phyloP scores from a whole-genome alignment of 2,113 vertebrate species.

The Phocoena sinus region DNA sequence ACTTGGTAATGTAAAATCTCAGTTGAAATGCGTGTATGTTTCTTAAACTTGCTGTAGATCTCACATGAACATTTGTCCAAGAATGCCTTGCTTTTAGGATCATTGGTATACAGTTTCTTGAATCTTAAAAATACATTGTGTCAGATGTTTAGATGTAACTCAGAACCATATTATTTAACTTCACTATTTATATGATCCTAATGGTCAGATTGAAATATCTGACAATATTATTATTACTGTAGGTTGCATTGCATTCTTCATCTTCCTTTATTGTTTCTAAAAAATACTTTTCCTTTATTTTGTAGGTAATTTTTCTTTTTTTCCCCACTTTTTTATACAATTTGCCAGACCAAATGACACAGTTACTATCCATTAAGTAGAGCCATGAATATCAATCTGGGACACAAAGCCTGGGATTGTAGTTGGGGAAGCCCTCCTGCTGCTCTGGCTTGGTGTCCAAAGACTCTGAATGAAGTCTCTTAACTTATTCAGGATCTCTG shows the following conservation, averaged over 20 bases:
- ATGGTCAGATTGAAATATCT: not conserved
- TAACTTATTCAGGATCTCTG: slow-evolving; percentile 4
- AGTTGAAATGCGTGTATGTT: not conserved
- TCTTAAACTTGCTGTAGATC: not conserved
- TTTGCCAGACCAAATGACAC: not conserved
- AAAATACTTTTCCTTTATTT: not conserved
- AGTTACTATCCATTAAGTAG: not conserved
- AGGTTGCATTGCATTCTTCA: not conserved
- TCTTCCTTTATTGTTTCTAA: not conserved
- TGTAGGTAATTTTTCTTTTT: slow-evolving; percentile 25
- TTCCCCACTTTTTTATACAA: not conserved
- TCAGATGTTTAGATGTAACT: slow-evolving; percentile 2
- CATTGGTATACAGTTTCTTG: not conserved
- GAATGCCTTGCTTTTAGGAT: slow-evolving; percentile 6
- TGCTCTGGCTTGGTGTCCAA: not conserved
- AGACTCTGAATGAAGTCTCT: slow-evolving; percentile 11
- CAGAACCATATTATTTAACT: not conserved
- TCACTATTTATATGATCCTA: not conserved
- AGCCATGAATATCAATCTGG: not conserved
- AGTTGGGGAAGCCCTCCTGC: not conserved
- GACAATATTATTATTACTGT: not conserved
- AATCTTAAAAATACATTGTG: not conserved
- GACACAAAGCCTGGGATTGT: slow-evolving; percentile 27
- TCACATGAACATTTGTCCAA: not conserved
- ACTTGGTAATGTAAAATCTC: not conserved